phyloP scores from a whole-genome alignment of 1,140 invertebrate genomes.

The Dufourea novaeangliae region DNA sequence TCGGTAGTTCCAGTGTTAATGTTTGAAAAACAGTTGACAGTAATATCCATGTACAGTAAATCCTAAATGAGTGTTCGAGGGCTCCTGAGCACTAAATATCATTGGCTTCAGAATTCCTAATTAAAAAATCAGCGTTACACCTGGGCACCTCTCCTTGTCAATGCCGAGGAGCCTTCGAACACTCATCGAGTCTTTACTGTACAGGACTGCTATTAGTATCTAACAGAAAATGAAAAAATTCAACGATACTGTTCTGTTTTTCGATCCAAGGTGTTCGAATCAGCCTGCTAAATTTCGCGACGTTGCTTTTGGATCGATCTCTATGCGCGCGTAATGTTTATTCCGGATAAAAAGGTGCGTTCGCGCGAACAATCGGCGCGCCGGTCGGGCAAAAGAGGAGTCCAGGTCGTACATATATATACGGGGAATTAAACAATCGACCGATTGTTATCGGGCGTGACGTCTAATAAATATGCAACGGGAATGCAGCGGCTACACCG shows the following conservation, averaged over 20 bases:
- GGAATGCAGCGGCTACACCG: slow-evolving; percentile 37
- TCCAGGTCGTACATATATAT: slow-evolving; percentile 20
- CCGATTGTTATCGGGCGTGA: slow-evolving; percentile 69
- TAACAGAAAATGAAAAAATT: not conserved
- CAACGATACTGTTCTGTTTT: not conserved
- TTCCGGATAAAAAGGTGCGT: not conserved
- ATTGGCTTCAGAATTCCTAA: no score
- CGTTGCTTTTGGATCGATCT: not conserved
- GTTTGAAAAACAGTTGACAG: no score
- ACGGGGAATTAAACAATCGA: slow-evolving; percentile 66
- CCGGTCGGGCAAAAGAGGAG: slow-evolving; percentile 22
- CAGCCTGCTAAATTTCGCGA: not conserved
- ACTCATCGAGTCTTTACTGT: no score
- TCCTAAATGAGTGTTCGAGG: no score
- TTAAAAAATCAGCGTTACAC: no score
- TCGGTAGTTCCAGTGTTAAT: no score
- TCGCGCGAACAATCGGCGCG: slow-evolving; percentile 24
- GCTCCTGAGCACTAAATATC: no score
- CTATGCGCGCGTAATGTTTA: not conserved
- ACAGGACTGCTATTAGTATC: no score
- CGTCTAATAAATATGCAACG: slow-evolving; percentile 69
- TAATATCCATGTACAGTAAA: no score
- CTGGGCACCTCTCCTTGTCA: no score
- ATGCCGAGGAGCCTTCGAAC: no score
- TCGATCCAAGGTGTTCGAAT: not conserved